Evolutionary conservation across 2,113 vertebrate genomes (phyloP), one percentile per base, ranked within the genome.

Genomic region (Leucosticte australis): DNA sequence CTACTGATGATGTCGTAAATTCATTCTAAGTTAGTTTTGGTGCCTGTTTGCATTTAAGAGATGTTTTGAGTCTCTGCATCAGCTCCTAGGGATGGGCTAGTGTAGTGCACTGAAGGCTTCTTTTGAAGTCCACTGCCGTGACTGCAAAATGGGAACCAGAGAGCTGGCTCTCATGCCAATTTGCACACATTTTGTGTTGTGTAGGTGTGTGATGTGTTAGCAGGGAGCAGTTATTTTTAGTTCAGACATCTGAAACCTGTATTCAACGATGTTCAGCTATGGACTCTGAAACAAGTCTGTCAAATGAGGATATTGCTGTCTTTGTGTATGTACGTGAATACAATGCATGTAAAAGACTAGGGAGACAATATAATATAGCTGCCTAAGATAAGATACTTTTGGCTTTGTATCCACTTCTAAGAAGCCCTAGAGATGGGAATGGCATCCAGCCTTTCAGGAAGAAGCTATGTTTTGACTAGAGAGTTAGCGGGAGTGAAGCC

Each of bases 311-410:
- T 15, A 23, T 10, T 7, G 28, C 27, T 53, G 11, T 11, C 21
- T 46, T 39, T 67, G 8, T 71, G 15, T 57, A 18, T 11, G 23
- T n/a, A 22, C 0, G 0, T 44, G 27, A 76, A 39, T 39, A 39
- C 1, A 7, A 7, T 7, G 22, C 19, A 21, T 3, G 7, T 22
- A 44, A 59, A 89, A 71, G 3, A 15, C 41, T 5, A 44, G 33
- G 5, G 31, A 70, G 15, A 35, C 6, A 78, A 78, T 13, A 57
- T 42, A 57, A 22, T 77, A 44, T 3, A 59, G 10, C 10, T 90
- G 24, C n/a, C 80, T 47, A n/a, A 44, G 5, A 74, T 33, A 35
- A 63, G 30, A 71, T 28, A 17, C 27, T 80, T 77, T 30, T 42
- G 74, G 22, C 52, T 81, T 83, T 87, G 30, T 50, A 56, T 62